phyloP scores from a whole-genome alignment of 2,113 vertebrate genomes.

The Alces alces region DNA sequence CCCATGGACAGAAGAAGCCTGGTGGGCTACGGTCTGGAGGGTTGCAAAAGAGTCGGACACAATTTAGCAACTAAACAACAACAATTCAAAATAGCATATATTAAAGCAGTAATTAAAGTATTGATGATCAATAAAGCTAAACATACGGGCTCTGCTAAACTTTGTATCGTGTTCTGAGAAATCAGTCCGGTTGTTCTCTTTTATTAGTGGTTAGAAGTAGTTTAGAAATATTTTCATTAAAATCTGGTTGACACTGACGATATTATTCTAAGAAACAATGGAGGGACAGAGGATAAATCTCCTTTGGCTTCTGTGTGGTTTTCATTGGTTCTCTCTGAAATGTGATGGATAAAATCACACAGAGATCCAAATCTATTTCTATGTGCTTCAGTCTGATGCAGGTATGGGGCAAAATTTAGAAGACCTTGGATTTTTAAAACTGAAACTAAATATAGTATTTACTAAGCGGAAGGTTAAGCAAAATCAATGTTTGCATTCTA shows the following conservation, averaged over 20 bases:
- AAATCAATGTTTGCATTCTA: not conserved
- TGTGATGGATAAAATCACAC: not conserved
- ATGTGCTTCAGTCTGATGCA: not conserved
- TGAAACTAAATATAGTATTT: not conserved
- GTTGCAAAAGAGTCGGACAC: not conserved
- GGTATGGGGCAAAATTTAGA: not conserved
- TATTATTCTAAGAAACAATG: not conserved
- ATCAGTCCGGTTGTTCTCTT: not conserved
- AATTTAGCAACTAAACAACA: not conserved
- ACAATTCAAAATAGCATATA: slow-evolving; percentile 24
- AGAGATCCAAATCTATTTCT: not conserved
- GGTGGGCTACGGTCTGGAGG: not conserved
- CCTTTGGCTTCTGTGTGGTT: not conserved
- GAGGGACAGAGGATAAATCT: not conserved
- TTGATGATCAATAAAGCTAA: not conserved
- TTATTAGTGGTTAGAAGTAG: not conserved
- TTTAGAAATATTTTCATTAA: slow-evolving; percentile 10
- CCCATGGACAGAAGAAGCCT: not conserved
- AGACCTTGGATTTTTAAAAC: not conserved
- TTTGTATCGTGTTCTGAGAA: slow-evolving; percentile 14
- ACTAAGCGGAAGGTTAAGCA: not conserved
- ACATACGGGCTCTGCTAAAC: not conserved
- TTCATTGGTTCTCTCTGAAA: not conserved
- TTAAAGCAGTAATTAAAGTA: slow-evolving; percentile 34
- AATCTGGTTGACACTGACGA: not conserved